Percentiles rank a stretch among this genome's conserved stretches.
Evolutionary conservation across 2,888 invertebrate species (phyloP).

Genomic region (Fabriciana adippe): DNA sequence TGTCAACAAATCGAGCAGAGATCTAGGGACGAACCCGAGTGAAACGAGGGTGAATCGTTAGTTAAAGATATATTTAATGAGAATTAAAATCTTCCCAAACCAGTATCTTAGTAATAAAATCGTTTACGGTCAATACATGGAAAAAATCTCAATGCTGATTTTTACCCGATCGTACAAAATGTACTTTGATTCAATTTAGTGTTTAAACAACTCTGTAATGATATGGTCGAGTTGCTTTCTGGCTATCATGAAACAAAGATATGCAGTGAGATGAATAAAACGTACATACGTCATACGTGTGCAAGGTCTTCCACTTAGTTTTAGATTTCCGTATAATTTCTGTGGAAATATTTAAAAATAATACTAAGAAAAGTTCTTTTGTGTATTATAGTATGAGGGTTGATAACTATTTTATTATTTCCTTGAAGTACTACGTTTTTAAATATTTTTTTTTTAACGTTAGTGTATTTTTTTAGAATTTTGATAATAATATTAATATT

Average conservation of each 20-base stretch:
- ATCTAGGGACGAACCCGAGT: too few species aligned
- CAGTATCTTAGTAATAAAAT: too few species aligned
- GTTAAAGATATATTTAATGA: too few species aligned
- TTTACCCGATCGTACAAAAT: neutral
- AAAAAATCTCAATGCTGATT: neutral
- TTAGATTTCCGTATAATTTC: conserved; percentile 11
- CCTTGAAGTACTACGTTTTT: neutral
- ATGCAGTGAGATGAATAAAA: conserved; percentile 4
- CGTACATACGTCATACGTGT: conserved; percentile 7
- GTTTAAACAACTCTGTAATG: neutral
- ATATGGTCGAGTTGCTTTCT: neutral
- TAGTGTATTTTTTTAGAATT: too few species aligned
- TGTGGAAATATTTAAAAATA: neutral
- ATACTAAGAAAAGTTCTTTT: conserved; percentile 4
- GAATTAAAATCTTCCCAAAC: too few species aligned
- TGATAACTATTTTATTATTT: neutral
- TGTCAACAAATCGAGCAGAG: too few species aligned
- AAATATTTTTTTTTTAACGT: neutral
- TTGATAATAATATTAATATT: too few species aligned
- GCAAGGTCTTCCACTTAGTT: conserved; percentile 6
- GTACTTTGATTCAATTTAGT: conserved; percentile 4
- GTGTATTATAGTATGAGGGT: conserved; percentile 1
- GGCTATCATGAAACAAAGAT: neutral
- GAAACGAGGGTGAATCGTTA: too few species aligned
- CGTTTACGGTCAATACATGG: too few species aligned